Conservation (phyloP, 2,113 vertebrate genomes). For the Brienomyrus brachyistius region DNA sequence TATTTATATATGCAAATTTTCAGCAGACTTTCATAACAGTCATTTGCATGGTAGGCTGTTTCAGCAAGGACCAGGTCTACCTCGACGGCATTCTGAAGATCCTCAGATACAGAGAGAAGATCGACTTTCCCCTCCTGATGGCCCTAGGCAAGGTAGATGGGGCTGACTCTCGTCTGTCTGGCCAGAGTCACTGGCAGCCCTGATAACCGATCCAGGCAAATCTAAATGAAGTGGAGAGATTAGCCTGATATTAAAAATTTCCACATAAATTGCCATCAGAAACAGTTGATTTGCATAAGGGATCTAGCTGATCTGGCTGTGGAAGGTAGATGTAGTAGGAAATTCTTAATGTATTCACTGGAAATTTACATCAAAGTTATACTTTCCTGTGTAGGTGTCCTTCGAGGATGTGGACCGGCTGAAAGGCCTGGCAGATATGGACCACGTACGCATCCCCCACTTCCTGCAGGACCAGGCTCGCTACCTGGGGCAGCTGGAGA, state of each 20-base stretch:
- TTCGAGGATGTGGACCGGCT: constrained; percentile 85
- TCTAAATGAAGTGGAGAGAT: neutral
- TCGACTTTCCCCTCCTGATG: constrained; percentile 81
- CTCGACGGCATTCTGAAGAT: constrained; percentile 84
- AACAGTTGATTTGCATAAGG: neutral
- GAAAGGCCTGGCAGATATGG: constrained; percentile 65
- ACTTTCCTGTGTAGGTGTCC: constrained; percentile 63
- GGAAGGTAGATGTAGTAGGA: neutral
- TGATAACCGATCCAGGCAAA: neutral
- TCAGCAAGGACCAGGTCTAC: constrained; percentile 95
- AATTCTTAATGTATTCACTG: neutral
- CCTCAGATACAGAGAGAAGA: constrained; percentile 76
- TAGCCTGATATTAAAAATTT: neutral
- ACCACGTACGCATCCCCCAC: constrained; percentile 78
- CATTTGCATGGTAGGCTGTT: constrained; percentile 70
- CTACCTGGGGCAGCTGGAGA: constrained; percentile 77
- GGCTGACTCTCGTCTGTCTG: neutral
- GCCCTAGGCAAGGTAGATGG: constrained; percentile 83
- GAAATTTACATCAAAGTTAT: neutral
- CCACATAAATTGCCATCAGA: neutral
- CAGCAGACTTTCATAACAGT: neutral
- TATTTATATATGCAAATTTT: neutral
- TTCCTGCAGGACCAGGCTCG: constrained; percentile 75
- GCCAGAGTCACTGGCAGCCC: neutral
- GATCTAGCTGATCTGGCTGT: neutral